These are phyloP conservation scores for Montipora efflorescens DNA, from an alignment of 64 coral and sea anemone genomes.

Conservation along the genomic window DNA sequence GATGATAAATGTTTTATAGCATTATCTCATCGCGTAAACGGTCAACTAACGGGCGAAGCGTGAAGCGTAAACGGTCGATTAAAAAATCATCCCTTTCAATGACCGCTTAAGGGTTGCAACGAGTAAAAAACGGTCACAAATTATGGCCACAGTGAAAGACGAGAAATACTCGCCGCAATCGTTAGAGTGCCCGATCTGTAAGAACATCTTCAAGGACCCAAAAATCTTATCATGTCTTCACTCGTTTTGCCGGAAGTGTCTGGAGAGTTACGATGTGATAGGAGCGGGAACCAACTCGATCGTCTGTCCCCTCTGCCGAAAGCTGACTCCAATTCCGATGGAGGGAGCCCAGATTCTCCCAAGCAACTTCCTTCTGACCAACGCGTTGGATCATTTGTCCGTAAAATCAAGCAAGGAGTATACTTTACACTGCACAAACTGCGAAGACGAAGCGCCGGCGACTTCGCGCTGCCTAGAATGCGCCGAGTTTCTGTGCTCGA, in stretches of 20 bases:
- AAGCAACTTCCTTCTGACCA: conserved; percentile 79
- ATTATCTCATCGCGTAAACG: conserved; percentile 24
- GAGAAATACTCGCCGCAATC: conserved; percentile 92
- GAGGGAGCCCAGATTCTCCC: conserved; percentile 57
- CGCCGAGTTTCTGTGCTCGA: conserved; percentile 94
- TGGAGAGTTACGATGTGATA: conserved; percentile 84
- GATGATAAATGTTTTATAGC: conserved; percentile 5
- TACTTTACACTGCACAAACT: conserved; percentile 93
- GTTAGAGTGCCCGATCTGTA: conserved; percentile 82
- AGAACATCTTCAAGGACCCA: conserved; percentile 92
- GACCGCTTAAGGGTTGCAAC: conserved; percentile 9
- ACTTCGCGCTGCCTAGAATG: conserved; percentile 94
- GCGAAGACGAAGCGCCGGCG: conserved; percentile 81
- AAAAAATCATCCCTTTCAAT: conserved; percentile 83
- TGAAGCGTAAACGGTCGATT: conserved; percentile 68
- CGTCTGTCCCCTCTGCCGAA: conserved; percentile 89
- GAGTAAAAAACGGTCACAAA: conserved; percentile 37
- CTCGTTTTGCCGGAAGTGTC: conserved; percentile 94
- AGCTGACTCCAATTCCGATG: conserved; percentile 79
- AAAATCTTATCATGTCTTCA: conserved; percentile 94
- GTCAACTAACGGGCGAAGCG: conserved; percentile 18
- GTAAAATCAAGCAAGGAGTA: conserved; percentile 93
- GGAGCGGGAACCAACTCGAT: conserved; percentile 88
- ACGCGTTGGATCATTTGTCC: conserved; percentile 89
- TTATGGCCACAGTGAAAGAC: conserved; percentile 87